phyloP scores from a whole-genome alignment of 2,797 vertebrate species.

The Coluber constrictor region DNA sequence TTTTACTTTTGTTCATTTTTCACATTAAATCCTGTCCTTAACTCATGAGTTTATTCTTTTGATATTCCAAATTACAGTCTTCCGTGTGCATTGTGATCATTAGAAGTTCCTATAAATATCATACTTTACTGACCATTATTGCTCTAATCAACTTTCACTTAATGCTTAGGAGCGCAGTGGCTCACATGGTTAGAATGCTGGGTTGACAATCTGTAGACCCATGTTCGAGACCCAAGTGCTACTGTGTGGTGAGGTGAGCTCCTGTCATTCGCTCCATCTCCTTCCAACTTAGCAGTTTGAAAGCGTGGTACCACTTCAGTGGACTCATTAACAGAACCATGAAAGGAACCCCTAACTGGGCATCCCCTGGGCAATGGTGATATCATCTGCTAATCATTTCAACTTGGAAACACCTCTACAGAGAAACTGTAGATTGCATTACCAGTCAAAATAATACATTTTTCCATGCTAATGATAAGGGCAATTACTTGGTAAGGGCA shows the following conservation, averaged over 20 bases:
- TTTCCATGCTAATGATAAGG: background rate
- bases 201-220: background rate
- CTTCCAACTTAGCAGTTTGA: background rate
- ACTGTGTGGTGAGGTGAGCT: background rate
- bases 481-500: background rate
- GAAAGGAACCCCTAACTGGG: background rate
- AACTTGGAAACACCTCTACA: background rate
- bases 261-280: background rate
- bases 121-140: background rate
- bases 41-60: background rate
- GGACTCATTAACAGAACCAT: background rate
- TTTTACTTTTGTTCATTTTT: background rate
- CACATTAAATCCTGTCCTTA: background rate
- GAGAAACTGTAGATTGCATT: background rate
- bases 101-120: background rate
- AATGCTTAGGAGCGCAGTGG: background rate
- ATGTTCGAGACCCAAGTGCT: background rate
- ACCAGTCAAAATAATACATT: background rate
- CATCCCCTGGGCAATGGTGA: background rate
- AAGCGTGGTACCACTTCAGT: background rate
- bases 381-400: background rate
- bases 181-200: background rate
- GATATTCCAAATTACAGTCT: background rate
- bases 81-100: background rate
- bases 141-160: background rate